These are phyloP conservation scores for Leptopilina myrica DNA, from an alignment of 2,888 invertebrate species.

Conservation along the genomic window DNA sequence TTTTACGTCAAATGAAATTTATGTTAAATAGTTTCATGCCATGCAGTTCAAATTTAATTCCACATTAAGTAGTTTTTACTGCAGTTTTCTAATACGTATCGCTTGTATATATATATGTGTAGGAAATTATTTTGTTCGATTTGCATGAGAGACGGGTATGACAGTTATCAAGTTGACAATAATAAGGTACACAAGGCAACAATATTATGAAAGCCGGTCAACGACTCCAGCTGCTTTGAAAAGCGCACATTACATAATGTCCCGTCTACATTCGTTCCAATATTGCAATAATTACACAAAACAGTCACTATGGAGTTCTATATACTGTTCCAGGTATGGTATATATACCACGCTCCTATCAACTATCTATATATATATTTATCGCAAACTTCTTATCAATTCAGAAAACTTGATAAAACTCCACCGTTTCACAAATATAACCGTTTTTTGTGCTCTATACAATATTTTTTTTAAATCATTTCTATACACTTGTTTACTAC, in stretches of 20 bases:
- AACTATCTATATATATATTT: not conserved
- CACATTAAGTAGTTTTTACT: too few relatives aligned
- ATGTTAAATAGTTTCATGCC: too few relatives aligned
- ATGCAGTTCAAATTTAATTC: too few relatives aligned
- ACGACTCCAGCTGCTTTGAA: conserved; percentile 19
- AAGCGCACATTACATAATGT: conserved; percentile 18
- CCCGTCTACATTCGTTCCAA: not conserved
- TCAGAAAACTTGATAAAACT: conserved; percentile 5
- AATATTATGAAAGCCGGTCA: conserved; percentile 17
- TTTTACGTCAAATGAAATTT: too few relatives aligned
- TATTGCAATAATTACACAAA: conserved; percentile 17
- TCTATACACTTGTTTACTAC: not conserved
- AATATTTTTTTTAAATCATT: not conserved
- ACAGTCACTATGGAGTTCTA: not conserved
- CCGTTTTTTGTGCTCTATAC: not conserved
- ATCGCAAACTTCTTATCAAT: conserved; percentile 12
- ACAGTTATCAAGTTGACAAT: not conserved
- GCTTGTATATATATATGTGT: not conserved
- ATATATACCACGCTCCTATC: not conserved
- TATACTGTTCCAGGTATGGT: not conserved
- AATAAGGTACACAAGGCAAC: conserved; percentile 10
- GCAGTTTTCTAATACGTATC: not conserved
- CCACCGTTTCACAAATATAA: not conserved
- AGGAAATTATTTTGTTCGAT: conserved; percentile 2
- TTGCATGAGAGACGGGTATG: not conserved